These are phyloP conservation scores for Myodes glareolus DNA, from an alignment of 2,113 vertebrate species.

Conservation along the genomic window DNA sequence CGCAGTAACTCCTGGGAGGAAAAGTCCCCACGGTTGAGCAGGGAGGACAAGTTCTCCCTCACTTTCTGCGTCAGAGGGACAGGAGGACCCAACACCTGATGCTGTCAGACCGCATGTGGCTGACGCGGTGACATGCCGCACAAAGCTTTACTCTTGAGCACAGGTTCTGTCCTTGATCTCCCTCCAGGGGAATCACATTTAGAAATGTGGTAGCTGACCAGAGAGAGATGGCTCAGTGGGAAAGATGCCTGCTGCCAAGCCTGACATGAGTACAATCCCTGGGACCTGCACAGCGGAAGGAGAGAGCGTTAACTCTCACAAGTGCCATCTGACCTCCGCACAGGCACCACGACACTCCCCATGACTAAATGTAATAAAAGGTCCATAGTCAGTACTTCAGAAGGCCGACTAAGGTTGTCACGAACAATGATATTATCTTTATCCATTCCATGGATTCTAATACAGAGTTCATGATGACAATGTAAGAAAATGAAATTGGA, in stretches of 20 bases:
- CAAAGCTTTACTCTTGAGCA: neutral
- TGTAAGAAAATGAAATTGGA: neutral
- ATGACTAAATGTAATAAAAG: neutral
- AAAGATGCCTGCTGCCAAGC: neutral
- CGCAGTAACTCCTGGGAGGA: neutral
- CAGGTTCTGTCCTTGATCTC: neutral
- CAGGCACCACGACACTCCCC: neutral
- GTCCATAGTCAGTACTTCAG: neutral
- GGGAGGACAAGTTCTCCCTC: conserved; percentile 44
- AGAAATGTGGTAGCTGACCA: neutral
- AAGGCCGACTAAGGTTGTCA: neutral
- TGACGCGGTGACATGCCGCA: neutral
- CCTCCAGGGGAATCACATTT: neutral
- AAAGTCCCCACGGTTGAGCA: neutral
- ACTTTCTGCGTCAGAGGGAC: neutral
- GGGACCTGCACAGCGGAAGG: neutral
- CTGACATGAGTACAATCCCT: neutral
- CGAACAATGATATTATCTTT: neutral
- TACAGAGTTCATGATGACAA: neutral
- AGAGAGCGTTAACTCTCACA: neutral
- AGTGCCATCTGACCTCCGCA: neutral
- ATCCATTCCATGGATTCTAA: neutral
- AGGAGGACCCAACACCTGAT: neutral
- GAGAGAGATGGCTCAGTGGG: neutral
- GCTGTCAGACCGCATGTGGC: neutral